A percentile compares a stretch with the other conserved stretches of the same genome.
These are phyloP conservation scores for Polypedilum pembai DNA, from an alignment of 1,140 invertebrate genomes.

Conservation along the genomic window DNA sequence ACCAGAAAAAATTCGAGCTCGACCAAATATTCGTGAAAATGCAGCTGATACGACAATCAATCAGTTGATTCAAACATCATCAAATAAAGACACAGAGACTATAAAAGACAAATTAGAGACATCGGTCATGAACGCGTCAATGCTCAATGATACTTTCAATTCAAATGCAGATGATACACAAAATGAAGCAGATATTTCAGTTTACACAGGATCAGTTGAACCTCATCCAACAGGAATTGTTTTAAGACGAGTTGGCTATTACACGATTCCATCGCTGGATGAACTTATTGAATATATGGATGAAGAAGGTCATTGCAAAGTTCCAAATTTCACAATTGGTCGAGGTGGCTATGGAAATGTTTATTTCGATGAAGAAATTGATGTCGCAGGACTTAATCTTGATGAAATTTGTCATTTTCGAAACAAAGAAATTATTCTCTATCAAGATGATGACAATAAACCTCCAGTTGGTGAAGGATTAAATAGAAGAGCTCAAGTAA, in stretches of 20 bases:
- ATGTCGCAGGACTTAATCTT: slow-evolving; percentile 82
- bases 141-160: slow-evolving; percentile 23
- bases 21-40: slow-evolving; percentile 6
- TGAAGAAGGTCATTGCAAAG: slow-evolving; percentile 69
- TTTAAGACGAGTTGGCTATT: slow-evolving; percentile 64
- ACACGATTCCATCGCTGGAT: slow-evolving; percentile 72
- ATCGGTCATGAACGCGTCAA: neutral
- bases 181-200: slow-evolving; percentile 29
- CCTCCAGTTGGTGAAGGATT: slow-evolving; percentile 75
- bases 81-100: slow-evolving; percentile 40
- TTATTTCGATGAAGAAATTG: slow-evolving; percentile 76
- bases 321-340: slow-evolving; percentile 87
- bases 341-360: slow-evolving; percentile 88
- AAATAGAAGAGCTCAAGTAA: slow-evolving; percentile 87
- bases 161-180: slow-evolving; percentile 20
- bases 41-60: neutral
- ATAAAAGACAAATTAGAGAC: slow-evolving; percentile 36
- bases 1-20: neutral
- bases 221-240: slow-evolving; percentile 56
- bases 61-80: slow-evolving; percentile 38
- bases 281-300: slow-evolving; percentile 59
- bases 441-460: slow-evolving; percentile 61
- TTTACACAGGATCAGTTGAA: slow-evolving; percentile 35
- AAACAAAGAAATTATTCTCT: slow-evolving; percentile 67
- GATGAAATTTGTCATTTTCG: slow-evolving; percentile 77